Percentiles rank a stretch among this genome's conserved stretches.
Evolutionary conservation across 2,797 vertebrate genomes (phyloP).

Genomic region (Emydoidea blandingii): DNA sequence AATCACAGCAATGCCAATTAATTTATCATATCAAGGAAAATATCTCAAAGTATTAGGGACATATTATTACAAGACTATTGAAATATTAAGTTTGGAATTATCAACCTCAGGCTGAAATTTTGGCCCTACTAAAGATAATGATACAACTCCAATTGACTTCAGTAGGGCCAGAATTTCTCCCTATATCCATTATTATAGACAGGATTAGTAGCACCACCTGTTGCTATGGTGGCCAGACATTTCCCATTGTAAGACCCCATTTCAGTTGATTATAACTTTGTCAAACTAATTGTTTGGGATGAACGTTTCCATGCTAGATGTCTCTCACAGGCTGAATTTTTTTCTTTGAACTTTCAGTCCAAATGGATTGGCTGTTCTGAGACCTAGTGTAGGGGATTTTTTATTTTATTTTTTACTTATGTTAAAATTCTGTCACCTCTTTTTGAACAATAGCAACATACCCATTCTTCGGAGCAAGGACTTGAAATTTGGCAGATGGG

Average conservation of each 20-base stretch:
- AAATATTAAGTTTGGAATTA: background rate
- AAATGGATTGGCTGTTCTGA: background rate
- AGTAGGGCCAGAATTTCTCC: background rate
- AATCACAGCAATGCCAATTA: background rate
- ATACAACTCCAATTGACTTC: background rate
- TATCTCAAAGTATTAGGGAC: background rate
- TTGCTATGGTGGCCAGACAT: background rate
- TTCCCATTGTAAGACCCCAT: background rate
- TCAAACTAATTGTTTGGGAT: background rate
- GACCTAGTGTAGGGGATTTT: background rate
- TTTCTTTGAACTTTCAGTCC: background rate
- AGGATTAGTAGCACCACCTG: background rate
- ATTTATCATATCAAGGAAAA: background rate
- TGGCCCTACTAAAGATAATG: background rate
- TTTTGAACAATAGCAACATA: background rate
- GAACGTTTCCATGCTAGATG: background rate
- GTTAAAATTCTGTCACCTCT: background rate
- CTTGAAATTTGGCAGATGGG: background rate
- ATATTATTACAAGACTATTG: background rate
- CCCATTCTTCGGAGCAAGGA: background rate
- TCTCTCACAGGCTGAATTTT: background rate
- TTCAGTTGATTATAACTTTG: background rate
- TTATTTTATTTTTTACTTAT: background rate
- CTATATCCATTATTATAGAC: background rate
- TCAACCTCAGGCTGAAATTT: background rate